Conservation (phyloP, 1,140 invertebrate genomes). For the Cydia amplana region DNA sequence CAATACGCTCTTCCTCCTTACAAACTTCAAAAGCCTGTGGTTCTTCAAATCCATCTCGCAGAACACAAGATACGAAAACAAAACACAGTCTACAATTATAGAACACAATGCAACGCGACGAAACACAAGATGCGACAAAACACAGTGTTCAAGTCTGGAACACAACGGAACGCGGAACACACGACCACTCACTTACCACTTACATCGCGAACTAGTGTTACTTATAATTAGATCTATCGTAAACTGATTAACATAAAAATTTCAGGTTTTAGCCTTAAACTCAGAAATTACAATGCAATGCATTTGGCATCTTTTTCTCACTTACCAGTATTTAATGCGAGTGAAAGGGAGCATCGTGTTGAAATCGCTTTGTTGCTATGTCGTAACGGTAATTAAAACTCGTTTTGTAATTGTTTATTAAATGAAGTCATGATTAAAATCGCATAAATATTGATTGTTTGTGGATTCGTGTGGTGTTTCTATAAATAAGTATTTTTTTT, state of each 20-base stretch:
- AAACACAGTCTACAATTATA: not conserved
- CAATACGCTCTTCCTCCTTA: constrained; percentile 49
- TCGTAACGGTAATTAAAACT: constrained; percentile 46
- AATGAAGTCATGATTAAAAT: constrained; percentile 18
- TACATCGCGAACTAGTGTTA: constrained; percentile 65
- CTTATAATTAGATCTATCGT: constrained; percentile 74
- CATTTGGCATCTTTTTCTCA: constrained; percentile 53
- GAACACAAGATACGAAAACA: not conserved
- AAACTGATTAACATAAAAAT: constrained; percentile 77
- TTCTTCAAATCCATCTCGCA: constrained; percentile 66
- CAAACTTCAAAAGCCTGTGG: constrained; percentile 61
- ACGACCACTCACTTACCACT: constrained; percentile 66
- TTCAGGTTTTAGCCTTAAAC: constrained; percentile 72
- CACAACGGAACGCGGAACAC: constrained; percentile 42
- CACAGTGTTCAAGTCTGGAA: not conserved
- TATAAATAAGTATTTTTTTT: not conserved
- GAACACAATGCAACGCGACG: not conserved
- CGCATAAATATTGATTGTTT: constrained; percentile 4
- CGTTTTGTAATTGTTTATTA: constrained; percentile 51
- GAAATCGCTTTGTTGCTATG: constrained; percentile 39
- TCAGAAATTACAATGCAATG: constrained; percentile 51
- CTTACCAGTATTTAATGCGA: constrained; percentile 42
- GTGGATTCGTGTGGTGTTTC: not conserved
- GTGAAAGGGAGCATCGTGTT: constrained; percentile 54
- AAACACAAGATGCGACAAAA: no score